phyloP scores from a whole-genome alignment of 1,140 invertebrate genomes.

The Drosophila albomicans region DNA sequence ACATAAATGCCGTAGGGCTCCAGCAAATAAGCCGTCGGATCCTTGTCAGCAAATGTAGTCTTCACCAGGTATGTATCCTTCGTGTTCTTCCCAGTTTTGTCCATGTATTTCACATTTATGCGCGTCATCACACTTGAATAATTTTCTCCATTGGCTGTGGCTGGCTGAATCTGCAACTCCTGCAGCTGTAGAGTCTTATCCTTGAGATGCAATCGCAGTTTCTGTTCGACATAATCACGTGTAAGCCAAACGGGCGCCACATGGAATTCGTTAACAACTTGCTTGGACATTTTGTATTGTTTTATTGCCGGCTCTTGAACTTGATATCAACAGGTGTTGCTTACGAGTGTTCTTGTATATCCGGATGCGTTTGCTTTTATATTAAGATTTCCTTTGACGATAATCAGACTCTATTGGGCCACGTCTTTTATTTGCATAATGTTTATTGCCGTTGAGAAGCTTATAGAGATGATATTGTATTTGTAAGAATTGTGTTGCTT shows the following conservation, averaged over 20 bases:
- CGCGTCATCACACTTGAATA: conserved; percentile 72
- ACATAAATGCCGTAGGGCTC: conserved; percentile 57
- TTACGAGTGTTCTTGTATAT: background rate
- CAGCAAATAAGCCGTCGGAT: conserved; percentile 47
- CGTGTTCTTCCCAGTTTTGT: background rate
- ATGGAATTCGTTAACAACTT: conserved; percentile 10
- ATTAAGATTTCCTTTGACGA: background rate
- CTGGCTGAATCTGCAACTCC: conserved; percentile 47
- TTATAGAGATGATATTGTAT: background rate
- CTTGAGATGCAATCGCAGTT: conserved; percentile 55
- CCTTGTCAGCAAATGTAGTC: conserved; percentile 54
- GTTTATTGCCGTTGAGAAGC: conserved; percentile 4
- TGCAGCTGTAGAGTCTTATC: conserved; percentile 52
- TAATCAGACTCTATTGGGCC: background rate
- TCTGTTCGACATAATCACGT: conserved; percentile 57
- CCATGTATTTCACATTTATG: conserved; percentile 54
- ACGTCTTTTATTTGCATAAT: conserved; percentile 1
- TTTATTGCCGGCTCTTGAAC: background rate
- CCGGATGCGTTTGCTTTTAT: conserved; percentile 21
- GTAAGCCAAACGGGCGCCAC: conserved; percentile 65
- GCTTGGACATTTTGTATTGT: conserved; percentile 31
- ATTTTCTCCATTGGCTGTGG: conserved; percentile 69
- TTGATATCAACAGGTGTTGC: background rate
- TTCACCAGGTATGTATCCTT: conserved; percentile 58
- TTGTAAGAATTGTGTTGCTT: background rate